Evolutionary conservation across 2,797 vertebrate genomes (phyloP), one percentile per base, ranked within the genome.

Genomic region (Notamacropus eugenii): DNA sequence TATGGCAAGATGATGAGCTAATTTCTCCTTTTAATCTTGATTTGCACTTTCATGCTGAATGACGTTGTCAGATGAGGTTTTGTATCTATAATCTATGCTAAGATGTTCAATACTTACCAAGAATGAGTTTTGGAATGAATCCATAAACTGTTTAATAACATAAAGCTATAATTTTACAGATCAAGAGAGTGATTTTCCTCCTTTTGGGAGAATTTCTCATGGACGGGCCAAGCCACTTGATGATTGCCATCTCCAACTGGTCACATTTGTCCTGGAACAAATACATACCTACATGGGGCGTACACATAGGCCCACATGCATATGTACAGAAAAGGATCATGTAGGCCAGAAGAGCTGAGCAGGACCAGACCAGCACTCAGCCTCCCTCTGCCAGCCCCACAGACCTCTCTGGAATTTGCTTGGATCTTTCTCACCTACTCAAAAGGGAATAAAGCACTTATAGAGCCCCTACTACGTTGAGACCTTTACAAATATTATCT

Each of bases 21-120:
- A 57, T 91, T 55, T 34, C 31, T 94, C 52, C n/a, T 58, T 94
- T 92, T 74, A 58, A 91, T 52, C 34, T 95, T 95, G n/a, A 8
- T 40, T 82, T 59, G 4, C 29, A 40, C 27, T 59, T 87, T 92
- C 50, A 94, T 9, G 28, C 27, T 62, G 31, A 87, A 56, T 96
- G 93, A 91, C 0, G 34, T 67, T 93, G 90, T 93, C n/a, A 16
- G 1, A 82, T 40, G 62, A 74, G 16, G 90, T 90, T 56, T 57
- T 2, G 50, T 62, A 58, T 29, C 6, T 74, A 74, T 82, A 24
- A 40, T n/a, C 40, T 95, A 16, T 93, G 57, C 92, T 90, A 93
- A 94, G 27, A 55, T 58, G 90, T 55, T 87, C 95, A 87, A 4
- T 74, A 93, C 90, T 90, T 94, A 8, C 67, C 50, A 90, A 93